Base-by-base conservation (phyloP, 2,888 invertebrate genomes). In the Amaurobius ferox region DNA sequence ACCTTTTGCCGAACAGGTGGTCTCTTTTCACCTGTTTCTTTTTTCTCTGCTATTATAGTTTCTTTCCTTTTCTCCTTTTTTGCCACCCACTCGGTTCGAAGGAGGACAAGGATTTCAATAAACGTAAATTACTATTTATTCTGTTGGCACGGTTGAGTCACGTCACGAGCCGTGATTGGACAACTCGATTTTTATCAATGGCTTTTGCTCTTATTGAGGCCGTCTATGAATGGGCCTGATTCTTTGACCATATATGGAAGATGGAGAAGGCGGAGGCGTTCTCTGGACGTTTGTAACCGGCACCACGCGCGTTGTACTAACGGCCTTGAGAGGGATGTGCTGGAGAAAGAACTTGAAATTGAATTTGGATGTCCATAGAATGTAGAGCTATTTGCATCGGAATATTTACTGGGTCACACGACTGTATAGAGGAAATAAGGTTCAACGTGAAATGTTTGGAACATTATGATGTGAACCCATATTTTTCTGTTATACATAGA, bases 141-240 rank as follows among this genome's bases (percentile, higher is more conserved):
- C 55, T 55, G 23, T 23, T 23, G 55, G 5, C 23, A 23, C 23
- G 23, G 55, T 23, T 55, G 55, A 55, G 55, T 55, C 55, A 55
- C 23, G 23, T 19, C 55, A 44, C 23, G 55, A 23, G n/a, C 23
- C 23, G 23, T 55, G 19, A 55, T 55, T 23, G 55, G 55, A 3
- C 23, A 11, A 55, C 23, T 55, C 5, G 71, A 79, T 71, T 79
- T 79, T 71, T 79, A 79, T 79, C 79, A 79, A 78, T 78, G 78
- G 39, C 23, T 48, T 30, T 2, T 13, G 7, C 23, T 29, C 19
- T 32, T 70, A 70, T 79, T 79, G 64, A 71, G 79, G 79, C 23
- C 72, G 44, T 26, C 62, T 62, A 48, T 72, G 72, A 72, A 72
- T 71, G 79, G 64, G 40, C n/a, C 19, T 11, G 66, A 23, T 16